Conservation (phyloP, 2,888 invertebrate species). For the Monoplex corrugatus region DNA sequence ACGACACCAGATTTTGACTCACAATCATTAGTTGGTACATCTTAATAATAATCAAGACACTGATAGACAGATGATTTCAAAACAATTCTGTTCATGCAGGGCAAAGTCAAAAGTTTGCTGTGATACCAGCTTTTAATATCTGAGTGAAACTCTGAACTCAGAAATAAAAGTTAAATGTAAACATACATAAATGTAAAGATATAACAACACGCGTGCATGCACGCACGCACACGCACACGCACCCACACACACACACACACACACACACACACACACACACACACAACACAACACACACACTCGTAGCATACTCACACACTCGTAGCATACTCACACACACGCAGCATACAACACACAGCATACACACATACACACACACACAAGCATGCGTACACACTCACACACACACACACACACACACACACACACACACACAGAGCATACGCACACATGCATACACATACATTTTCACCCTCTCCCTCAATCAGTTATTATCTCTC, state of each 20-base stretch:
- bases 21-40: no score
- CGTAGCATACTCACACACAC: slow-evolving; percentile 10
- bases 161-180: background rate
- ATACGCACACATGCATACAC: slow-evolving; percentile 6
- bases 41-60: no score
- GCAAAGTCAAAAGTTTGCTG: no score
- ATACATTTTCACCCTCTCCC: no score
- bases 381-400: background rate
- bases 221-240: slow-evolving; percentile 5
- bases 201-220: background rate
- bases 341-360: background rate
- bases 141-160: no score
- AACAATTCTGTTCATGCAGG: no score
- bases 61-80: no score
- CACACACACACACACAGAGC: no score
- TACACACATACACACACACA: background rate
- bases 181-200: background rate
- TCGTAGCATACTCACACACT: background rate
- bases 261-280: background rate
- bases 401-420: background rate
- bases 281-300: background rate
- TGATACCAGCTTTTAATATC: no score
- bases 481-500: no score
- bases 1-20: no score
- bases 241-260: background rate